Conservation (phyloP, 2,797 vertebrate species). For the Lacerta viridis region DNA sequence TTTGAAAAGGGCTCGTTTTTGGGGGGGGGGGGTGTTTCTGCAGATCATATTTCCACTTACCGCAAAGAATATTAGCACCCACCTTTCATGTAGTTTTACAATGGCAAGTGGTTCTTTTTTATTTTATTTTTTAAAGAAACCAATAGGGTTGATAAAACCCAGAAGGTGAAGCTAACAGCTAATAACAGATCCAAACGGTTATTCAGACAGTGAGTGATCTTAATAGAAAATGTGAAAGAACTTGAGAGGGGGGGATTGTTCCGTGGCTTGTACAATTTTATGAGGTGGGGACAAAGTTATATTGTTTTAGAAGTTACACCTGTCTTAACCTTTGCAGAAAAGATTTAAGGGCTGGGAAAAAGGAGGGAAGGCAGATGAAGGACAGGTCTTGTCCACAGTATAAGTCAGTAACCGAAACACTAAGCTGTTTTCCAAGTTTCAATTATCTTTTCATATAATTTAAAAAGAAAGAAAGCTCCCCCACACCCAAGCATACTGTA, state of each 20-base stretch:
- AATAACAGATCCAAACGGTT: conserved; percentile 5
- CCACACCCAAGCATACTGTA: neutral
- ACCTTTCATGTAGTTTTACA: conserved; percentile 24
- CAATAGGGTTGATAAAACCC: neutral
- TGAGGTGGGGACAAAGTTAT: conserved; percentile 19
- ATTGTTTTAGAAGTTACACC: conserved; percentile 11
- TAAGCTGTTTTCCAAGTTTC: rapidly evolving
- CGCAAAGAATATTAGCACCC: conserved; percentile 23
- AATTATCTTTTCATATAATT: neutral
- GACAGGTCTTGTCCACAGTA: neutral
- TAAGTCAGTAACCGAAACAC: rapidly evolving
- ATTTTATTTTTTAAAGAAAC: neutral
- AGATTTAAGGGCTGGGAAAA: neutral
- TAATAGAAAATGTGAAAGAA: neutral
- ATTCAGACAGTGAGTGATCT: neutral
- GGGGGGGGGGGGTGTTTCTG: neutral
- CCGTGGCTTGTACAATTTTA: conserved; percentile 16
- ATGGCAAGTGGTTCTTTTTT: neutral
- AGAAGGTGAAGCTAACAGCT: conserved; percentile 1
- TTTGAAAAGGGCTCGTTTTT: conserved; percentile 3
- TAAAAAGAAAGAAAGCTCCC: no score
- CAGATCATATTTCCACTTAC: conserved; percentile 10
- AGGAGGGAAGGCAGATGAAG: conserved; percentile 1
- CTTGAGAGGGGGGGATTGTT: neutral
- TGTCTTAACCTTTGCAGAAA: conserved; percentile 21